Percentiles rank a stretch among this genome's conserved stretches.
phyloP scores from a whole-genome alignment of 2,797 vertebrate genomes.

The Eulemur albifrons region DNA sequence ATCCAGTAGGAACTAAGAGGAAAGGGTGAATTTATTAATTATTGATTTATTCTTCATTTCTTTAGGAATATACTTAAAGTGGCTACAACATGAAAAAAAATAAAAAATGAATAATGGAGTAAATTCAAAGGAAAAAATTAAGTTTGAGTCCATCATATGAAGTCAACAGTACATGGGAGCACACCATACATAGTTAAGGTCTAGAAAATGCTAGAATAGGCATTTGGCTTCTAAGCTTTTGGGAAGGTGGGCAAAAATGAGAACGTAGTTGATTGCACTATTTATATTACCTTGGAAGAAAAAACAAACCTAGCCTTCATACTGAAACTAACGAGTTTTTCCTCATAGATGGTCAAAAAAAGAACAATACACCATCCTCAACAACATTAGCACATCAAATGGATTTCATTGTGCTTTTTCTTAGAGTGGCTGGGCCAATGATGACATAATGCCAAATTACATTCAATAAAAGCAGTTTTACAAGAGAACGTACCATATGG shows the following conservation, averaged over 20 bases:
- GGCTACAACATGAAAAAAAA: not conserved
- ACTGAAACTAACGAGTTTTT: not conserved
- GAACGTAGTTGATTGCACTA: not conserved
- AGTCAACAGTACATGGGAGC: not conserved
- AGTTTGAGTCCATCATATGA: not conserved
- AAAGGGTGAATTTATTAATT: not conserved
- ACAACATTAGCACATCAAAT: not conserved
- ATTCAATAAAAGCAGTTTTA: slow-evolving; percentile 24
- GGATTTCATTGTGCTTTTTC: not conserved
- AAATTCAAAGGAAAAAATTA: not conserved
- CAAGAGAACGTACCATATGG: not conserved
- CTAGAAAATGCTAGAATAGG: not conserved
- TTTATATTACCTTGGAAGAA: not conserved
- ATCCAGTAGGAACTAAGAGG: not conserved
- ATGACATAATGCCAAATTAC: not conserved
- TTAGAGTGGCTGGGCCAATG: not conserved
- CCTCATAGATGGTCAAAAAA: not conserved
- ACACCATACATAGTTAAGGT: not conserved
- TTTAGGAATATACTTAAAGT: not conserved
- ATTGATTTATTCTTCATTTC: not conserved
- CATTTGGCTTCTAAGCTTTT: not conserved
- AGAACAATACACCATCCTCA: not conserved
- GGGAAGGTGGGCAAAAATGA: slow-evolving; percentile 1
- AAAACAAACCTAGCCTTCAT: not conserved
- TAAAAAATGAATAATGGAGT: not conserved